These are phyloP conservation scores for Lymantria dispar DNA, from an alignment of 2,888 invertebrate species.

Conservation along the genomic window DNA sequence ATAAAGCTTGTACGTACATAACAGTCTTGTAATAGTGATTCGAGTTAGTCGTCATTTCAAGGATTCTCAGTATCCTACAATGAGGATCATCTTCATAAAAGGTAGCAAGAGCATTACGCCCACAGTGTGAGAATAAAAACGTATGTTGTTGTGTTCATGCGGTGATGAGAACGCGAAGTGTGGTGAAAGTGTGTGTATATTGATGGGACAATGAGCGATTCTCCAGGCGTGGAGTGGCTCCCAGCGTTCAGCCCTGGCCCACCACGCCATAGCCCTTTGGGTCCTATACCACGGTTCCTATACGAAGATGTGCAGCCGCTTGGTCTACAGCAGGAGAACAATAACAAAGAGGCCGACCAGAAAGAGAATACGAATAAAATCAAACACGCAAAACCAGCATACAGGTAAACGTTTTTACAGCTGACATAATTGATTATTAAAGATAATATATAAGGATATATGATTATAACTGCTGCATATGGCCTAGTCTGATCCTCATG, in stretches of 20 bases:
- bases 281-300: slow-evolving; percentile 73
- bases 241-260: slow-evolving; percentile 78
- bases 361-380: slow-evolving; percentile 74
- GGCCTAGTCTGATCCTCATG: too few species aligned
- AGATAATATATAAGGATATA: too few species aligned
- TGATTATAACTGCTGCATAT: too few species aligned
- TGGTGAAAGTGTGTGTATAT: slow-evolving; percentile 43
- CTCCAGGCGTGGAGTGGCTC: slow-evolving; percentile 80
- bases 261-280: slow-evolving; percentile 76
- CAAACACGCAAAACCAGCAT: slow-evolving; percentile 82
- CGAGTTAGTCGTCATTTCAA: slow-evolving; percentile 68
- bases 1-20: slow-evolving; percentile 35
- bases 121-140: slow-evolving; percentile 47
- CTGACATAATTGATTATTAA: neutral
- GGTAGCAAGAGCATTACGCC: slow-evolving; percentile 66
- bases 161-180: slow-evolving; percentile 46
- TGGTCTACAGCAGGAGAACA: slow-evolving; percentile 68
- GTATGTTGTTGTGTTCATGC: slow-evolving; percentile 40
- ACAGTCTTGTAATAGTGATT: slow-evolving; percentile 49
- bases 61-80: slow-evolving; percentile 74
- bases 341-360: slow-evolving; percentile 70
- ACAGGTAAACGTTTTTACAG: slow-evolving; percentile 64
- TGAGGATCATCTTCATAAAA: slow-evolving; percentile 72
- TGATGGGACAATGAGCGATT: slow-evolving; percentile 76
- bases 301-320: slow-evolving; percentile 76